Base-by-base conservation (phyloP, 2,797 vertebrate genomes). In the Hozukius guyotensis region DNA sequence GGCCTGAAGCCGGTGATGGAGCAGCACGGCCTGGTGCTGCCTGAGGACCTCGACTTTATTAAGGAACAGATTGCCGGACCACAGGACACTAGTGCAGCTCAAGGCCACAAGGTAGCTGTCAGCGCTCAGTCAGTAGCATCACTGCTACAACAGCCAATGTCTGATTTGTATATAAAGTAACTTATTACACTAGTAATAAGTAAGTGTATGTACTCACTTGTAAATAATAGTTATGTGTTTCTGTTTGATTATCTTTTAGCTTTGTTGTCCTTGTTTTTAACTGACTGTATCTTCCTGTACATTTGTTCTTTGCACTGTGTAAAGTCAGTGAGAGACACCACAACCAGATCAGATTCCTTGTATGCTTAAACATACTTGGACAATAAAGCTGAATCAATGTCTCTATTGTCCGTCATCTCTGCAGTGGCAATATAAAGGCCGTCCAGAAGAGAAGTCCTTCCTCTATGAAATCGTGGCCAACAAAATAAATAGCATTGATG, bases 391-490 rank as follows among this genome's bases (percentile, higher is more conserved):
- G 11, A 76, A 22, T 55, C 4, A 3, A 75, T 66, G 13, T 4
- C 2, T 0, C 8, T 52, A 0, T 65, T 36, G 7, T 63, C 62
- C 16, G 2, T 42, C n/a, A 6, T 87, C 29, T 69, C 4, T 9
- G 10, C 73, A 99, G 97, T 98, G 97, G 98, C 94, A 81, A 0
- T 99, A 98, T 80, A 85, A 65, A 81, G 99, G 98, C 56, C 95
- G 98, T 4, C 49, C 91, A 36, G 78, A 95, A 88, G 95, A 97
- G 60, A 99, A 99, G 82, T 96, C 96, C 73, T 99, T 99, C 94
- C 96, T 99, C 24, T 99, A 99, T 65, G 97, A 99, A 85, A 97
- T 99, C 4, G 98, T 99, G 16, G 97, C 98, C 55, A 99, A 99
- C 93, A 99, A 99, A 89, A 96, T 88, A 83, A 99, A 95, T 8